Evolutionary conservation across 2,888 invertebrate genomes (phyloP).

Genomic region (Aplocera efformata): DNA sequence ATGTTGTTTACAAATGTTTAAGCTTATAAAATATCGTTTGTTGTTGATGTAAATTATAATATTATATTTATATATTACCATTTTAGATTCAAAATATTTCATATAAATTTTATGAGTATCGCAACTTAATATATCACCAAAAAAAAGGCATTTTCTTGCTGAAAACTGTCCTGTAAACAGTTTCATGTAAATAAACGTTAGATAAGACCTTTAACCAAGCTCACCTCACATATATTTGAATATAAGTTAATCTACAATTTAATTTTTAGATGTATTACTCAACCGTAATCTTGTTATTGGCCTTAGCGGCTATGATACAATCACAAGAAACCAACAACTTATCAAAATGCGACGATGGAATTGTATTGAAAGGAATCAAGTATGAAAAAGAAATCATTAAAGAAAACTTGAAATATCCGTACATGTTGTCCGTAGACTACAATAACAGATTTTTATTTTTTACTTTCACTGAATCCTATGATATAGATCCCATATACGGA

Average conservation of each 20-base stretch:
- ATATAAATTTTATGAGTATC: too few relatives aligned
- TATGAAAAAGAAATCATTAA: slow-evolving; percentile 41
- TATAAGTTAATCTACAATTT: too few relatives aligned
- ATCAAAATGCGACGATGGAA: slow-evolving; percentile 21
- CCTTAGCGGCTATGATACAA: slow-evolving; percentile 24
- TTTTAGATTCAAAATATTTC: too few relatives aligned
- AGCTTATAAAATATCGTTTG: too few relatives aligned
- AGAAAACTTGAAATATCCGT: slow-evolving; percentile 41
- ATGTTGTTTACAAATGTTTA: too few relatives aligned
- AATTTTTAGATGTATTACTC: slow-evolving; percentile 38
- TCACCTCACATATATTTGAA: background rate
- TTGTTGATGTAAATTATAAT: too few relatives aligned
- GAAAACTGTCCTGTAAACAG: too few relatives aligned
- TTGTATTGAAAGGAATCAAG: slow-evolving; percentile 19
- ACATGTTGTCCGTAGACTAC: slow-evolving; percentile 57
- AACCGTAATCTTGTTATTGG: slow-evolving; percentile 18
- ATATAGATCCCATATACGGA: slow-evolving; percentile 31
- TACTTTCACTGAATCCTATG: slow-evolving; percentile 43
- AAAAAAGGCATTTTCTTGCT: too few relatives aligned
- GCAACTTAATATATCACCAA: too few relatives aligned
- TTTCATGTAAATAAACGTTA: too few relatives aligned
- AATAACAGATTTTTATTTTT: slow-evolving; percentile 57
- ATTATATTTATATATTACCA: too few relatives aligned
- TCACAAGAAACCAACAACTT: slow-evolving; percentile 11
- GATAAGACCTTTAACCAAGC: too few relatives aligned